Percentiles rank a stretch among this genome's conserved stretches.
phyloP scores from a whole-genome alignment of 2,797 vertebrate genomes.

The Molossus molossus region DNA sequence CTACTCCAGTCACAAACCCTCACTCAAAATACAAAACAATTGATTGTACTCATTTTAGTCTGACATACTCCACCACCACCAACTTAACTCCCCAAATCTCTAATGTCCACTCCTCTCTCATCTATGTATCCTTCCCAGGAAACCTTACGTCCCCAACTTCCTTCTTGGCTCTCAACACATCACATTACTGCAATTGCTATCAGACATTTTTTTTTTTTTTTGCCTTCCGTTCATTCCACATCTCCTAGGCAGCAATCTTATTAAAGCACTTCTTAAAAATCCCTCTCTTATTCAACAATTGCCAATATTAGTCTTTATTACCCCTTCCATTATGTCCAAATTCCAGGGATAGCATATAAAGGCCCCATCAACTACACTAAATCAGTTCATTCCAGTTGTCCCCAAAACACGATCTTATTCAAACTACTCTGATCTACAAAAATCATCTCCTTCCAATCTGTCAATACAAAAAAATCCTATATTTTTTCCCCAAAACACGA shows the following conservation, averaged over 20 bases:
- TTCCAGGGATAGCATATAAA: background rate
- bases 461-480: constrained; percentile 44
- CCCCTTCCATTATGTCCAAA: background rate
- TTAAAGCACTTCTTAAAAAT: background rate
- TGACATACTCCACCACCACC: background rate
- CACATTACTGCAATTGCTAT: background rate
- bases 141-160: background rate
- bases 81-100: background rate
- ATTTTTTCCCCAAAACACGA: background rate
- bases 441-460: background rate
- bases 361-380: background rate
- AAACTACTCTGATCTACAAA: background rate
- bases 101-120: background rate
- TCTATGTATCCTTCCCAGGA: background rate
- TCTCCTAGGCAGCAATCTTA: background rate
- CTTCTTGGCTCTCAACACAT: background rate
- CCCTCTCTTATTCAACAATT: background rate
- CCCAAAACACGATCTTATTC: background rate
- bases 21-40: background rate
- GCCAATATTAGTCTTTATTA: constrained; percentile 5
- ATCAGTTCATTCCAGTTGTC: background rate
- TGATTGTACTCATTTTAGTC: background rate
- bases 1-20: background rate
- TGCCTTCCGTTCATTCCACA: background rate
- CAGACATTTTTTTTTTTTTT: background rate